Evolutionary conservation across 23 tunicate genomes (phyloP).

Genomic region (Botrylloides violaceus): DNA sequence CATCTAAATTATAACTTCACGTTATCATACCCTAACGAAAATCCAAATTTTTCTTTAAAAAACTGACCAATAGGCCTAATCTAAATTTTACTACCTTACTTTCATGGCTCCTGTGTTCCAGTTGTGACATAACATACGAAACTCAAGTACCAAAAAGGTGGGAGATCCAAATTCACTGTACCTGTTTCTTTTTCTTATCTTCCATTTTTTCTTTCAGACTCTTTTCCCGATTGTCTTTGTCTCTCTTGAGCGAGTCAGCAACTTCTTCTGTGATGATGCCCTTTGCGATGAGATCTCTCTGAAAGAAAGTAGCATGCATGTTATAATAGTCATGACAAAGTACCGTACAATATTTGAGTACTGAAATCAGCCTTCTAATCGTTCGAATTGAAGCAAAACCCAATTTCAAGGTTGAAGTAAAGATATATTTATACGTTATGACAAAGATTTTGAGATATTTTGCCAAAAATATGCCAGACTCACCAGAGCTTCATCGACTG

Average conservation of each 20-base stretch:
- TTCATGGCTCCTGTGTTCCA: too few relatives aligned
- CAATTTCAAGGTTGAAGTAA: background rate
- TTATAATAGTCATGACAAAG: background rate
- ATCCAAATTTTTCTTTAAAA: too few relatives aligned
- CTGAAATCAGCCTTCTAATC: too few relatives aligned
- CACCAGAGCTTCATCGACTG: slow-evolving; percentile 78
- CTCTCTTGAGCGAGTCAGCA: slow-evolving; percentile 42
- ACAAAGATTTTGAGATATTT: background rate
- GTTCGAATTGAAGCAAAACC: too few relatives aligned
- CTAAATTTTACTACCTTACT: too few relatives aligned
- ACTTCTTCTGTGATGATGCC: slow-evolving; percentile 57
- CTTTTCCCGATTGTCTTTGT: slow-evolving; percentile 58
- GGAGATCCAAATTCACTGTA: too few relatives aligned
- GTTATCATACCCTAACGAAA: too few relatives aligned
- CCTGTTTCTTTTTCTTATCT: slow-evolving; percentile 73
- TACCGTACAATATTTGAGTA: too few relatives aligned
- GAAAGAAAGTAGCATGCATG: background rate
- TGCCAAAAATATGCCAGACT: slow-evolving; percentile 1
- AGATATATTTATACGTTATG: background rate
- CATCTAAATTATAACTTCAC: too few relatives aligned
- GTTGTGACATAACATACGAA: too few relatives aligned
- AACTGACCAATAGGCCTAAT: too few relatives aligned
- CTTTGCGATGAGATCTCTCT: slow-evolving; percentile 11
- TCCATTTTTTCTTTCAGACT: slow-evolving; percentile 55
- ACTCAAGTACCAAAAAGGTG: too few relatives aligned